Evolutionary conservation across 1,140 invertebrate genomes (phyloP).

Genomic region (Coenobita brevimanus): DNA sequence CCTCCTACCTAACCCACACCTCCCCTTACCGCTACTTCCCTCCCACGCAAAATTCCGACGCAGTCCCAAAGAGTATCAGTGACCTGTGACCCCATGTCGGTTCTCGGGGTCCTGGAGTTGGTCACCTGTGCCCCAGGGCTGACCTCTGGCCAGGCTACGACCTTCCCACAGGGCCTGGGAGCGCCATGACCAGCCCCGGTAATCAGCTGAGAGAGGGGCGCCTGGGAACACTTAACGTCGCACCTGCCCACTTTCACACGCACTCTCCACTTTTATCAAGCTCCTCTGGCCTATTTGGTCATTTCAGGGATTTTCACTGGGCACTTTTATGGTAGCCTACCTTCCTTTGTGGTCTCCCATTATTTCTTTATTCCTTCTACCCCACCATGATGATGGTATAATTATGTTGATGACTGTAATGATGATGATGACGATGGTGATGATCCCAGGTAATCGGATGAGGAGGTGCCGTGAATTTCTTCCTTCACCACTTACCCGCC

Average conservation of each 20-base stretch:
- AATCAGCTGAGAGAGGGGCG: slow-evolving; percentile 19
- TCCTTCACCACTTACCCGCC: too few species aligned
- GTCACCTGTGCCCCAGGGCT: slow-evolving; percentile 52
- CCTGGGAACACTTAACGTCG: slow-evolving; percentile 15
- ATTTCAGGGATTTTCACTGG: too few species aligned
- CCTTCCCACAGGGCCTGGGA: slow-evolving; percentile 52
- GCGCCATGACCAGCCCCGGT: slow-evolving; percentile 40
- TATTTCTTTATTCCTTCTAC: too few species aligned
- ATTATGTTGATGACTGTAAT: too few species aligned
- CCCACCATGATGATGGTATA: too few species aligned
- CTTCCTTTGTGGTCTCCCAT: too few species aligned
- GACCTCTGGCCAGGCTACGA: slow-evolving; percentile 45
- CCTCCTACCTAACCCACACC: neutral
- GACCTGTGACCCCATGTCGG: slow-evolving; percentile 35
- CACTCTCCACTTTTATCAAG: neutral
- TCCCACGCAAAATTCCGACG: neutral
- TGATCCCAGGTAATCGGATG: too few species aligned
- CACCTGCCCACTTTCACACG: slow-evolving; percentile 42
- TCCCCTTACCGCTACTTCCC: neutral
- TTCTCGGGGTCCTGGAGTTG: slow-evolving; percentile 34
- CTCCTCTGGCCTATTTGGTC: too few species aligned
- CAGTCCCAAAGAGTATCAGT: slow-evolving; percentile 36
- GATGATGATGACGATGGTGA: too few species aligned
- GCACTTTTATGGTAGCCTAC: too few species aligned
- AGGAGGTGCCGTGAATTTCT: too few species aligned